Base-by-base conservation (phyloP, 2,888 invertebrate species). In the Drosophila atripex region DNA sequence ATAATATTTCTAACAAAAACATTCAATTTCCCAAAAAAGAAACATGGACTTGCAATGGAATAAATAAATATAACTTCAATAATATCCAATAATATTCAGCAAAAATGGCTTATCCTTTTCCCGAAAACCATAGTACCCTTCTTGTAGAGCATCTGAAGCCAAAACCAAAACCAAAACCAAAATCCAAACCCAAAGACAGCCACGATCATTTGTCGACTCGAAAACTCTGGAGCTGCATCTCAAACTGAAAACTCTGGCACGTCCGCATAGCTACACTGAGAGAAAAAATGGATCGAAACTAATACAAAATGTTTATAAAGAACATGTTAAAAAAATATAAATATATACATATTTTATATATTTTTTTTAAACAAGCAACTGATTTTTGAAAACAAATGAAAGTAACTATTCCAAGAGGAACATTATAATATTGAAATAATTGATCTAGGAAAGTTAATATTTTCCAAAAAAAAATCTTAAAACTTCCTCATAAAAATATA, bases 171-270 rank as follows among this genome's bases (percentile, higher is more conserved):
- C 18, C 25, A 25, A 47, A 39, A 60, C 25, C 8, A 47, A 39
- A 60, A 38, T 11, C 6, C 60, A 45, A 43, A 47, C 30, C 18
- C 39, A 45, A 71, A 70, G 54, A 55, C 54, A 77, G 83, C 87
- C 76, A 85, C 86, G 83, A 80, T 87, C 77, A 87, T 82, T 88
- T 82, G 80, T 87, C 88, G 88, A 74, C 68, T 68, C 11, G 54
- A 35, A 63, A 50, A 68, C 32, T 68, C 64, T 68, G 54, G 38
- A 53, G 63, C 46, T 41, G 12, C 11, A 21, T 46, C 46, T 49
- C 28, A 35, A 45, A 21, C 58, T 45, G 21, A 32, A 32, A 65
- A 54, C 54, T 65, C 65, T 86, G 87, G 80, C 87, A 87, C 85
- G 80, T 80, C 80, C 82, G 85, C 80, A 78, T 86, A 75, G 73